Evolutionary conservation across 2,113 vertebrate species (phyloP).

Genomic region (Laterallus jamaicensis): DNA sequence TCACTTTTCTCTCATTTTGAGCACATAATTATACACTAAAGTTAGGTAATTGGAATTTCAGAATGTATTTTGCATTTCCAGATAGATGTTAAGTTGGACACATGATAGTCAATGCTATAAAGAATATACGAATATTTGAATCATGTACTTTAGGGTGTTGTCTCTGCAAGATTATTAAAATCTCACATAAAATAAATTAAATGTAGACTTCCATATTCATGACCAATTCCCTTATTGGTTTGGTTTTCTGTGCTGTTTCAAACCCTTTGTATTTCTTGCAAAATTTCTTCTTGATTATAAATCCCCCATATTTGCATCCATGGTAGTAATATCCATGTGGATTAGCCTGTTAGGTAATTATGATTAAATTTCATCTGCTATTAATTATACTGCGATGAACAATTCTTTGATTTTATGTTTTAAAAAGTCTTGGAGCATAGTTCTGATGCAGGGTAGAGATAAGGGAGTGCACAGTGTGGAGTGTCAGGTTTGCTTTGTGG

Average conservation of each 20-base stretch:
- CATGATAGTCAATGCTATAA: neutral
- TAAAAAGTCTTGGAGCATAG: neutral
- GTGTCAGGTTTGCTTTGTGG: neutral
- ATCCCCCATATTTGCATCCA: neutral
- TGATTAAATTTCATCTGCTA: neutral
- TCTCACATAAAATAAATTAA: neutral
- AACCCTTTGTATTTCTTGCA: neutral
- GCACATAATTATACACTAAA: neutral
- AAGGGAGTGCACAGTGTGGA: neutral
- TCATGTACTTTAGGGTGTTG: neutral
- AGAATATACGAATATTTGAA: neutral
- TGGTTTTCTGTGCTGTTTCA: neutral
- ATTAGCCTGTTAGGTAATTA: neutral
- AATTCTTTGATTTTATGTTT: neutral
- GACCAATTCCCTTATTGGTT: neutral
- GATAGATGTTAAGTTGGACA: neutral
- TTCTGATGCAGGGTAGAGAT: neutral
- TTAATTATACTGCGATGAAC: neutral
- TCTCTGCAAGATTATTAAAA: neutral
- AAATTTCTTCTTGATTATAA: neutral
- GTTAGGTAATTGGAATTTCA: neutral
- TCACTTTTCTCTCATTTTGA: neutral
- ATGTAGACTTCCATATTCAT: neutral
- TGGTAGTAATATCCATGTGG: neutral
- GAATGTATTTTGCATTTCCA: neutral